Conservation (phyloP, 1,140 invertebrate species). For the Hyles euphorbiae region DNA sequence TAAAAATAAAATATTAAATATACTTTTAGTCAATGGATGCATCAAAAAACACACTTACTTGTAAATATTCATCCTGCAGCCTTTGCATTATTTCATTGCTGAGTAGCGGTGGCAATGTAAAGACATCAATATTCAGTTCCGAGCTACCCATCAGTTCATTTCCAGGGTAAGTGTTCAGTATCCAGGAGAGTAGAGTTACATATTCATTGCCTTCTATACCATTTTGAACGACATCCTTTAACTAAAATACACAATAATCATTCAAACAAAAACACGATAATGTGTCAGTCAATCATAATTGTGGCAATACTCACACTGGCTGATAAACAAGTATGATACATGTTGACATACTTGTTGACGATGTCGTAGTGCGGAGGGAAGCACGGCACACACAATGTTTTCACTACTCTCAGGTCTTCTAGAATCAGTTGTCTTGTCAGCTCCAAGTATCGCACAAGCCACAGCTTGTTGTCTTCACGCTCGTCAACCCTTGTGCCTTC, state of each 20-base stretch:
- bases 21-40: neutral
- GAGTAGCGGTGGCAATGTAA: constrained; percentile 84
- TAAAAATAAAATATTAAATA: neutral
- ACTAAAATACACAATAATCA: constrained; percentile 67
- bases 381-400: constrained; percentile 93
- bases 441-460: constrained; percentile 89
- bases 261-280: too few relatives aligned
- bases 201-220: constrained; percentile 97
- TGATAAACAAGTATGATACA: constrained; percentile 95
- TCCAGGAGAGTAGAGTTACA: constrained; percentile 95
- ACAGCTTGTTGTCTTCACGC: constrained; percentile 93
- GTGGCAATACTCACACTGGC: constrained; percentile 81
- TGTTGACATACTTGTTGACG: constrained; percentile 91
- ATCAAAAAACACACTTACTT: constrained; percentile 55
- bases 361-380: constrained; percentile 98
- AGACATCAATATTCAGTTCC: constrained; percentile 88
- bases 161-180: constrained; percentile 90
- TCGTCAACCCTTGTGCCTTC: constrained; percentile 96
- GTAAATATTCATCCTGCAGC: constrained; percentile 89
- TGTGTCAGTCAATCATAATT: neutral
- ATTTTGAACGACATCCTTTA: constrained; percentile 90
- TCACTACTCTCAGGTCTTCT: constrained; percentile 94
- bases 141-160: constrained; percentile 91
- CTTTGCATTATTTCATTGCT: constrained; percentile 84
- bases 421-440: constrained; percentile 91